Percentiles rank a stretch among this genome's conserved stretches.
phyloP scores from a whole-genome alignment of 2,888 invertebrate genomes.

The Globia sparganii region DNA sequence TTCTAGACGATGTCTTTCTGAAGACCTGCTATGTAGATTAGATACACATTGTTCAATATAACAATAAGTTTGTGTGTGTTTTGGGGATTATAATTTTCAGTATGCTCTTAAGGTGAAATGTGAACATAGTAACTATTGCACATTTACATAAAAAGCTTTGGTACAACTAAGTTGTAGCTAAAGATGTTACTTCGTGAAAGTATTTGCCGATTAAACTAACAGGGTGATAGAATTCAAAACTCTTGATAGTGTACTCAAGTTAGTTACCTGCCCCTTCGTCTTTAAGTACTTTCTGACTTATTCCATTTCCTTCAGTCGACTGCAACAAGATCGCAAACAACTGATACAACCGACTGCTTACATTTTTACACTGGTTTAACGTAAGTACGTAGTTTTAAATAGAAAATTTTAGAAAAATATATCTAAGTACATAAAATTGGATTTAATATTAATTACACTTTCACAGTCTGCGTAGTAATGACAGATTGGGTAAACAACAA shows the following conservation, averaged over 20 bases:
- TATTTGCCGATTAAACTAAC: conserved; percentile 43
- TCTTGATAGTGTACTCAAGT: conserved; percentile 57
- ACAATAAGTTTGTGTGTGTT: not conserved
- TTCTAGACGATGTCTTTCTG: conserved; percentile 34
- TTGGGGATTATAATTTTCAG: not conserved
- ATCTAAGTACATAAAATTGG: not conserved
- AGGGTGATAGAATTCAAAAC: conserved; percentile 44
- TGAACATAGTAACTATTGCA: not conserved
- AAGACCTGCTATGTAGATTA: conserved; percentile 17
- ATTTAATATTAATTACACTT: not conserved
- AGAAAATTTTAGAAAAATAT: not conserved
- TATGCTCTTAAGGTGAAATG: not conserved
- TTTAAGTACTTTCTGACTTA: conserved; percentile 49
- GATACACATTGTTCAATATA: no score
- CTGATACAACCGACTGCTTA: conserved; percentile 48
- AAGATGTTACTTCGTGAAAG: conserved; percentile 35
- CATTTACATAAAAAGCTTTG: not conserved
- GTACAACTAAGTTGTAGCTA: conserved; percentile 25
- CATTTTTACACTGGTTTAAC: conserved; percentile 26
- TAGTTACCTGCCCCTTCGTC: conserved; percentile 39
- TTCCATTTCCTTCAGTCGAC: conserved; percentile 55
- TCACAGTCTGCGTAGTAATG: no score
- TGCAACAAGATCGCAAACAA: conserved; percentile 37
- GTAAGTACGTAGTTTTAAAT: not conserved
- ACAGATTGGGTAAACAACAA: not conserved